A percentile compares a stretch with the other conserved stretches of the same genome.
Conservation (phyloP, 2,113 vertebrate genomes). For the Equus quagga region DNA sequence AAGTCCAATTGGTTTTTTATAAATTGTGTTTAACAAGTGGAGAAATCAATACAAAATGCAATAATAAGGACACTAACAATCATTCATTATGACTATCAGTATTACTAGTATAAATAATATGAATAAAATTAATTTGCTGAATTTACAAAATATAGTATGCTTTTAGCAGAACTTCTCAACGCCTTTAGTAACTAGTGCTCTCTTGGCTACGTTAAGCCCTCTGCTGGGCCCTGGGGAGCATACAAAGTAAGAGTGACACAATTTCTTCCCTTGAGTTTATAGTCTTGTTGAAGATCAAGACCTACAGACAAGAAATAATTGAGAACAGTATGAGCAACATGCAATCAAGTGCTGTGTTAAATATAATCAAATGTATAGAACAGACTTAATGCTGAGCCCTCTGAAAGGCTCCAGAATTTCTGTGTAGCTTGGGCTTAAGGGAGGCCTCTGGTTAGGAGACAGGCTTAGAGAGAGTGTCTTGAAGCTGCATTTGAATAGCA, state of each 20-base stretch:
- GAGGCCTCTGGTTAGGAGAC: not conserved
- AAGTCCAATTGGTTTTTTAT: conserved; percentile 50
- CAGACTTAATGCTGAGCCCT: not conserved
- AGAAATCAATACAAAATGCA: conserved; percentile 64
- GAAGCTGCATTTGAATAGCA: not conserved
- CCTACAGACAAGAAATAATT: not conserved
- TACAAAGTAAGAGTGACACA: not conserved
- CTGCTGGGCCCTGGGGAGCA: not conserved
- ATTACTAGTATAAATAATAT: conserved; percentile 9
- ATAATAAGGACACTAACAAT: conserved; percentile 33
- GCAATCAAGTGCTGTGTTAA: not conserved
- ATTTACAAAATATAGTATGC: not conserved
- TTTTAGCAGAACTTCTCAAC: not conserved
- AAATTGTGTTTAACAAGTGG: conserved; percentile 35
- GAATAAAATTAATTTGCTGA: conserved; percentile 13
- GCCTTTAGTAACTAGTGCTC: not conserved
- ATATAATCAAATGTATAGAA: not conserved
- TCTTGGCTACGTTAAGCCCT: not conserved
- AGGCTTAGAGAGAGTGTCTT: not conserved
- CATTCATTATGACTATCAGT: conserved; percentile 18
- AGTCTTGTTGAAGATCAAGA: not conserved
- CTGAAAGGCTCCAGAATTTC: not conserved
- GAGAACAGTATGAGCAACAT: not conserved
- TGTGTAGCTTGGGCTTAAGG: not conserved
- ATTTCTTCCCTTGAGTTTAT: not conserved